Evolutionary conservation across 1,140 invertebrate genomes (phyloP), one percentile per base, ranked within the genome.

Genomic region (Macrocentrus cingulum): DNA sequence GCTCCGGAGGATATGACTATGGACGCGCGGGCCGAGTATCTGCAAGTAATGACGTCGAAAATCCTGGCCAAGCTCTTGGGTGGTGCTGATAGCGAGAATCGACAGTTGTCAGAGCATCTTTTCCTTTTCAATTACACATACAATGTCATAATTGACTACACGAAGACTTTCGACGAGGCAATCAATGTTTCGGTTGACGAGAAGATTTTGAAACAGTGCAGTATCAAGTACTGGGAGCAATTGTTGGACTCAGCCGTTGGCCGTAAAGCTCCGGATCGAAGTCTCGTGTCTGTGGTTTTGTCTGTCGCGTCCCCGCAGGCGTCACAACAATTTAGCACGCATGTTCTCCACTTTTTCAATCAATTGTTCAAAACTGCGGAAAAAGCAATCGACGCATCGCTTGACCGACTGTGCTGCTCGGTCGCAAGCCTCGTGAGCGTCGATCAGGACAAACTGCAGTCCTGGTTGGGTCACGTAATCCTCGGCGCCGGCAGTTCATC

Each of bases 291-390:
- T 42, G 81, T 95, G 13, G 73, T 95, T 8, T 75, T 95, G 15
- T 87, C 87, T 0, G 86, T 90, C 4, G 85, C 91, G 0, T 82
- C 83, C 37, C 84, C 85, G 0, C 84, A 86, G 58, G 75, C 89
- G 19, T 86, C 86, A 1, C 84, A 86, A 59, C 81, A 85, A 11
- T 95, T 92, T 70, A 85, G 88, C 2, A 88, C 87, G 11, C 84
- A 87, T 64, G 87, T 96, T 22, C 75, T 93, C 15, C 88, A 89
- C 64, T 91, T 92, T 65, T 90, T 93, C 66, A 91, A 90, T 64
- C 87, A 86, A 69, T 75, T 94, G 4, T 91, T 91, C 63, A 85
- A 87, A 74, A 81, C 86, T n/a, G 82, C 80, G 16, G 84, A 85
- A 50, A 86, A 81, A 75, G 65, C 76, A 67, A 64, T 79, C 1